Evolutionary conservation across 2,113 vertebrate genomes (phyloP).

Genomic region (Gobius niger): DNA sequence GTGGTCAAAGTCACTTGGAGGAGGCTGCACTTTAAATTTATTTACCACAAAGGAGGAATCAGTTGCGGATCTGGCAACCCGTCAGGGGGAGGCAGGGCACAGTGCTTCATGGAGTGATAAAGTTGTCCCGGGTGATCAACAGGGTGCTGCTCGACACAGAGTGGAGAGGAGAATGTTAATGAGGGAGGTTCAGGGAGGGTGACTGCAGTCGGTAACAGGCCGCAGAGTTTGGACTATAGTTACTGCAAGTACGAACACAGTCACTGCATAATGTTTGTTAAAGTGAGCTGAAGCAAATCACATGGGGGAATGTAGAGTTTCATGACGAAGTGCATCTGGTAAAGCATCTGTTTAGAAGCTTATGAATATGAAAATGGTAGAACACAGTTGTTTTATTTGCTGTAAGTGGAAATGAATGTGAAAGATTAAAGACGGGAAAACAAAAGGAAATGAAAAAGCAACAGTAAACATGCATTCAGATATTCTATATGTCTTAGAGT

Average conservation of each 20-base stretch:
- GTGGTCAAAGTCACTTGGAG: neutral
- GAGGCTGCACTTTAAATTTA: neutral
- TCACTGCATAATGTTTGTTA: no score
- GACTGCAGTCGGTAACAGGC: neutral
- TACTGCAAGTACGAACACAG: neutral
- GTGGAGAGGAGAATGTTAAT: neutral
- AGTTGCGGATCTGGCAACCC: constrained; percentile 5
- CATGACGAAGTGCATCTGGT: no score
- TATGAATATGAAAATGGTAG: no score
- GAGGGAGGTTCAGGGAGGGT: neutral
- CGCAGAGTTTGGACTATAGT: neutral
- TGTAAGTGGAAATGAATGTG: no score
- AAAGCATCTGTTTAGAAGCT: no score
- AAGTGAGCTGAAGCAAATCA: no score
- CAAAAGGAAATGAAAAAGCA: no score
- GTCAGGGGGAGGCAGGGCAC: neutral
- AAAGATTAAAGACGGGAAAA: no score
- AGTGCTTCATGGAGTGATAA: neutral
- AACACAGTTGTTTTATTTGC: no score
- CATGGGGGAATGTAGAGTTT: no score
- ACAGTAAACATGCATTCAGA: no score
- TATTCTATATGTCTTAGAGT: neutral
- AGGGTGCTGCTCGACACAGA: neutral
- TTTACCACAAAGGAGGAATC: constrained; percentile 10
- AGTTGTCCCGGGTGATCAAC: neutral